Percentiles rank a stretch among this genome's conserved stretches.
These are phyloP conservation scores for Caretta caretta DNA, from an alignment of 2,113 vertebrate genomes.

Conservation along the genomic window DNA sequence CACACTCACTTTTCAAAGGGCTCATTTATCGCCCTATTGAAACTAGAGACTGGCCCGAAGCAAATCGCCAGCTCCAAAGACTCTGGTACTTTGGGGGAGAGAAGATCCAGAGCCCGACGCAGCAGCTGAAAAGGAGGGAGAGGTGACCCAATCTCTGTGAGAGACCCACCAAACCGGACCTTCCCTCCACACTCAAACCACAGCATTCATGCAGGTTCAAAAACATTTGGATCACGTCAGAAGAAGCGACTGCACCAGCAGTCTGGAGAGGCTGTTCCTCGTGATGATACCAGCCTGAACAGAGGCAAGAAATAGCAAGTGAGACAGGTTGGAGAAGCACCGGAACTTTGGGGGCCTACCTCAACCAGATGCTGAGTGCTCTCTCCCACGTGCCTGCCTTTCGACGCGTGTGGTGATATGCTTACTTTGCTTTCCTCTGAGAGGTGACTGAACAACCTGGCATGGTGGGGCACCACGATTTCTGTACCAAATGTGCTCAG, in stretches of 20 bases:
- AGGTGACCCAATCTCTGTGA: background rate
- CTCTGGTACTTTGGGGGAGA: background rate
- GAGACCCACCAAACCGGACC: background rate
- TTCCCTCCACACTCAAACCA: background rate
- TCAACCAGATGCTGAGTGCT: background rate
- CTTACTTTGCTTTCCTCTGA: background rate
- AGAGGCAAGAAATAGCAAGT: background rate
- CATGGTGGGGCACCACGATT: background rate
- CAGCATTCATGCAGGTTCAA: background rate
- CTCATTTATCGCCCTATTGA: background rate
- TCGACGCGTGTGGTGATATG: background rate
- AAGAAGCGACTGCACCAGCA: background rate
- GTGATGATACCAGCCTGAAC: background rate
- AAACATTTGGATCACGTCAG: background rate
- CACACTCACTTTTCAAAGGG: background rate
- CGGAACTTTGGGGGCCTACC: background rate
- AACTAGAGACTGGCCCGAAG: too few species aligned
- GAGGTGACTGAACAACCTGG: background rate
- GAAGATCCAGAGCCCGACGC: background rate
- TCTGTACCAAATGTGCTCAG: too few species aligned
- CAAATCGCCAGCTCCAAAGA: background rate
- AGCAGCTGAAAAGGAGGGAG: too few species aligned
- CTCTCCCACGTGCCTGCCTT: background rate
- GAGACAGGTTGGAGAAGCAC: background rate
- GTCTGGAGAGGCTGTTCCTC: too few species aligned